Evolutionary conservation across 2,797 vertebrate species (phyloP), one percentile per base, ranked within the genome.

Genomic region (Galaxias olidus): DNA sequence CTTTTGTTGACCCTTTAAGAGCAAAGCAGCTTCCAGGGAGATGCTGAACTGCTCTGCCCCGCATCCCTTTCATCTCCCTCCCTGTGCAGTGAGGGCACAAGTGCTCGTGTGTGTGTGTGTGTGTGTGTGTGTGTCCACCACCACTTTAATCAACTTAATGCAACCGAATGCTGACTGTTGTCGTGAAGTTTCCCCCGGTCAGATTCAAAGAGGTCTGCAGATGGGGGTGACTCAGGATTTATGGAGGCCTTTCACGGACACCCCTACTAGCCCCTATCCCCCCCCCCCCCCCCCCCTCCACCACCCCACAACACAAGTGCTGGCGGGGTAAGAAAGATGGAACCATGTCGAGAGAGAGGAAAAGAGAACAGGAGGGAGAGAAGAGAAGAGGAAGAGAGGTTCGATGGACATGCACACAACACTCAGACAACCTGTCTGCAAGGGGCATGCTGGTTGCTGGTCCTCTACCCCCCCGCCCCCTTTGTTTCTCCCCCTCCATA

Each of bases 121-220:
- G n/a, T n/a, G n/a, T n/a, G n/a, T n/a, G n/a, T n/a, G n/a, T n/a
- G n/a, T n/a, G n/a, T 89, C 82, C 89, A 92, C 86, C 77, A 79
- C 86, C 91, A 94, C 96, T 97, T 97, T 98, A 96, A 99, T 98
- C 96, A 98, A 94, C 91, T 92, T 97, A 97, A 98, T 99, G 95
- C 93, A 93, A 91, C 91, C 82, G 87, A 87, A n/a, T 83, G 75
- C 83, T 61, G 80, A 86, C 90, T 87, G 88, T 82, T 89, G 91
- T 92, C 88, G 79, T 84, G 87, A 30, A 6, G 89, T 87, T n/a
- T n/a, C 89, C 92, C 87, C 89, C 77, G 88, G 80, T 80, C 76
- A 73, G 90, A 92, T 93, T 96, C 96, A 97, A 97, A 98, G 95
- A 91, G 89, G 89, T 76, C 86, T 91, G 90, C 93, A 95, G 92